Evolutionary conservation across 2,888 invertebrate genomes (phyloP), one percentile per base, ranked within the genome.

Genomic region (Amblyjoppa proteus): DNA sequence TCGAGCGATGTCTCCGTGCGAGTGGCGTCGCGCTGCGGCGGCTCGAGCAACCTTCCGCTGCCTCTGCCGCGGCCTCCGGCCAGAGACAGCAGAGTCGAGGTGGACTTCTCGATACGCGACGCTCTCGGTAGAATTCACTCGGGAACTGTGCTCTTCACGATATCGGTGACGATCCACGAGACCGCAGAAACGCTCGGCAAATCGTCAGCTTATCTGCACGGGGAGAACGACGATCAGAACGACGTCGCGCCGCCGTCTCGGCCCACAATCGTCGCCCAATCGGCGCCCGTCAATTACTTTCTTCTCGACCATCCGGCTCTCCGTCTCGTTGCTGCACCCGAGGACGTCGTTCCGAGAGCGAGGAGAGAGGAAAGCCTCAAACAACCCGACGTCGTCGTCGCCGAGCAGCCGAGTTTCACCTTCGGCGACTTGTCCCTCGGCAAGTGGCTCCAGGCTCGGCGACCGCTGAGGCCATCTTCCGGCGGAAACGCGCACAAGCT

Each of bases 101-200:
- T 92, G 7, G 93, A 94, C 75, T 94, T 94, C 89, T 91, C 92
- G 5, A 92, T 94, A 28, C 78, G 85, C 5, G 90, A 90, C 53
- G 71, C 31, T 5, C 81, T 71, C 9, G 92, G 89, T 3, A 81
- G 61, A 38, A 88, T 92, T 25, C 85, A 91, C 25, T 90, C 92
- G 4, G 94, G 94, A 6, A 90, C 85, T 0, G 88, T 94, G 0
- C 77, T 89, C 1, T 93, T 91, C 53, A 93, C 92, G 0, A 79
- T 94, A 13, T 91, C 91, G 0, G 58, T 93, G 25, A 89, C 84
- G 16, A 87, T 86, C 20, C 86, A 87, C 3, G 64, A 74, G 41
- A 9, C 64, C 3, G 49, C 77, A 3, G 16, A n/a, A 2, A 13
- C 45, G 45, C 2, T 20, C 3, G 9, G 49, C 6, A 49, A 68